A percentile compares a stretch with the other conserved stretches of the same genome.
Conservation (phyloP, 2,797 vertebrate species). For the Micrastur ruficollis region DNA sequence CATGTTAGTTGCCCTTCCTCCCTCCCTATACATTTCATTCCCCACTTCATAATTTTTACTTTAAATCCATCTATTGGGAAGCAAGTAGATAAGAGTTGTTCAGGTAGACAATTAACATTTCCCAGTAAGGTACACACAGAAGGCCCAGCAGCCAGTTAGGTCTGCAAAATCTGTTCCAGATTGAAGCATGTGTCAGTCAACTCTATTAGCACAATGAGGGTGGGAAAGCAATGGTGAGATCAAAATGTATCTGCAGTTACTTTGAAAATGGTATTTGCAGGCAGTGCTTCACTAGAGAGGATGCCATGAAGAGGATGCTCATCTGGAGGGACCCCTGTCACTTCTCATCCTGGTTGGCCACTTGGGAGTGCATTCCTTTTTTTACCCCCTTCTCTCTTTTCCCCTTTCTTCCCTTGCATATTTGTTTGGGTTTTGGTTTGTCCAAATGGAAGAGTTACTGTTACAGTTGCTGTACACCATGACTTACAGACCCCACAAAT, state of each 20-base stretch:
- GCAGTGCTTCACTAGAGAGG: not conserved
- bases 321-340: not conserved
- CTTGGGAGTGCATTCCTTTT: accelerated
- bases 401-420: not conserved
- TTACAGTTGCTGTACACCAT: not conserved
- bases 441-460: not conserved
- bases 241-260: not conserved
- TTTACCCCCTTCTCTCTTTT: not conserved
- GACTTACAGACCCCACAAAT: not conserved
- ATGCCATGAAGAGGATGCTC: not conserved
- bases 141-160: not conserved
- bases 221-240: not conserved
- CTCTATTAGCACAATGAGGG: not conserved
- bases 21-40: not conserved
- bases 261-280: not conserved
- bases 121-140: not conserved
- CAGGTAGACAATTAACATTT: not conserved
- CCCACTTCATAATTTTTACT: not conserved
- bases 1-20: not conserved
- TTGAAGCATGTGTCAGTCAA: not conserved
- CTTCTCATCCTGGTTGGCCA: not conserved
- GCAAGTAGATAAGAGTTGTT: not conserved
- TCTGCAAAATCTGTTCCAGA: not conserved
- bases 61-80: not conserved
- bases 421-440: not conserved